These are phyloP conservation scores for Timema podura DNA, from an alignment of 2,888 invertebrate species.

Conservation along the genomic window DNA sequence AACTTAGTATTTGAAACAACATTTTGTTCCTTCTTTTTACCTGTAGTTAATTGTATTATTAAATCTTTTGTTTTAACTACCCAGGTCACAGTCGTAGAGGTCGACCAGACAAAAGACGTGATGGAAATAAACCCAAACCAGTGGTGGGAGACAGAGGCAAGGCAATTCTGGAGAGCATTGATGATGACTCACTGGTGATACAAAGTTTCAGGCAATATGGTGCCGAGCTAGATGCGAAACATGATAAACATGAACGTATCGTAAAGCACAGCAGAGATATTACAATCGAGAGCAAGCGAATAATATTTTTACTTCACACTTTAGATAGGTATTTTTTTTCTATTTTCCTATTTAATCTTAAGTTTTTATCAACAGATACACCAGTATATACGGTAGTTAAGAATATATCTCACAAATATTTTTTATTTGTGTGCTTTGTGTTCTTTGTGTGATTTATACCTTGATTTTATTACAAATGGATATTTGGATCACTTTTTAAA, in stretches of 20 bases:
- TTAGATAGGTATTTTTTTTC: slow-evolving; percentile 58
- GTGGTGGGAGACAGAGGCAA: slow-evolving; percentile 47
- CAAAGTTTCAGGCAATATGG: slow-evolving; percentile 62
- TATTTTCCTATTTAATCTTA: too few species aligned
- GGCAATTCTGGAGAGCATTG: slow-evolving; percentile 46
- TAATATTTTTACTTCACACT: slow-evolving; percentile 81
- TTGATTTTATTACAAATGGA: too few species aligned
- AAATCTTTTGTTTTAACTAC: too few species aligned
- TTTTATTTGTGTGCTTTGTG: too few species aligned
- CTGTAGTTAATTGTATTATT: too few species aligned
- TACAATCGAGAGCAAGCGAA: slow-evolving; percentile 85
- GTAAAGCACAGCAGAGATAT: slow-evolving; percentile 78
- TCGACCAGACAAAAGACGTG: slow-evolving; percentile 17
- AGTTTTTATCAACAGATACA: too few species aligned
- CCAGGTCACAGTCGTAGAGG: slow-evolving; percentile 18
- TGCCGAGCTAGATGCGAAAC: slow-evolving; percentile 64
- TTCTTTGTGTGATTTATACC: too few species aligned
- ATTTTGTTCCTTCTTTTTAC: too few species aligned
- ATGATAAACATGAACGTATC: slow-evolving; percentile 79
- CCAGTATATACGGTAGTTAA: too few species aligned
- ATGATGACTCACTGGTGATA: slow-evolving; percentile 52
- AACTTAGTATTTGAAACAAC: too few species aligned
- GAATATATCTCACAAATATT: too few species aligned
- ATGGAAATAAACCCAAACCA: slow-evolving; percentile 35
- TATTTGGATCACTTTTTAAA: too few species aligned